Conservation (phyloP, 2,113 vertebrate species). For the Salvelinus alpinus region DNA sequence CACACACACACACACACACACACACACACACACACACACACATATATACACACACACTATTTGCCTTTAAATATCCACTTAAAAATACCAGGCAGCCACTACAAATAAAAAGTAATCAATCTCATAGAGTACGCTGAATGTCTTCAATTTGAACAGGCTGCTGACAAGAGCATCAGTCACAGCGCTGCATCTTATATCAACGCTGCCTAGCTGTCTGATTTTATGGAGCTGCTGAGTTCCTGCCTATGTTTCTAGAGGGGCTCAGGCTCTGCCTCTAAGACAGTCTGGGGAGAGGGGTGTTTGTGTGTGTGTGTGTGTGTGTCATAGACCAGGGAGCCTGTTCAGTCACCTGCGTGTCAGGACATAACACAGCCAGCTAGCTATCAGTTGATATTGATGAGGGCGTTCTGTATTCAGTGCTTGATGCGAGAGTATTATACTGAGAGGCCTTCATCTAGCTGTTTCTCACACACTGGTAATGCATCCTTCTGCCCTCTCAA, state of each 20-base stretch:
- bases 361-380: neutral
- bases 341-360: neutral
- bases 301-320: conserved; percentile 6
- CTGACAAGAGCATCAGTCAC: conserved; percentile 63
- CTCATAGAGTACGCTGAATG: conserved; percentile 66
- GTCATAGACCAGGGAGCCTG: conserved; percentile 19
- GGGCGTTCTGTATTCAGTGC: neutral
- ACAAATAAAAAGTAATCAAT: conserved; percentile 65
- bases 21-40: too few species aligned
- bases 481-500: neutral
- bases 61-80: conserved; percentile 66
- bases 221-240: neutral
- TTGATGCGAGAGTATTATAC: neutral
- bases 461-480: neutral
- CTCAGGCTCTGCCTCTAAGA: too few species aligned
- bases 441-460: neutral
- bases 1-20: conserved; percentile 8
- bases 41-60: conserved; percentile 25
- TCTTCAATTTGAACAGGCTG: conserved; percentile 60
- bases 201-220: conserved; percentile 3
- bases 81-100: conserved; percentile 37
- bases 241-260: neutral
- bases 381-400: neutral
- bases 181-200: conserved; percentile 24
- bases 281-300: conserved; percentile 5